Base-by-base conservation (phyloP, 2,113 vertebrate species). In the Phyllostomus discolor region DNA sequence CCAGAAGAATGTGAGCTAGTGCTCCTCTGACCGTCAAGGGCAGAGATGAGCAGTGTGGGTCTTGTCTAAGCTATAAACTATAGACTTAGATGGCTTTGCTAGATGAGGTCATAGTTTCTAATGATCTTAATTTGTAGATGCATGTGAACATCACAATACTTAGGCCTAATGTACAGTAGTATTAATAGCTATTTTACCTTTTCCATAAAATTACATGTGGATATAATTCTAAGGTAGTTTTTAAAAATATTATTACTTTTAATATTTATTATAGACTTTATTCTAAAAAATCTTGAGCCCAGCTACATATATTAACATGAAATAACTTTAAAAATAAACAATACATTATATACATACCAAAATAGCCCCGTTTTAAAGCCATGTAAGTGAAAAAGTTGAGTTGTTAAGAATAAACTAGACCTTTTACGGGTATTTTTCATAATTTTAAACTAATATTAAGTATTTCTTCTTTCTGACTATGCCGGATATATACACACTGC, bases 261-360 rank as follows among this genome's bases (percentile, higher is more conserved):
- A 83, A 89, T 95, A 82, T 90, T 92, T 72, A 79, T 90, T 80
- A 90, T 28, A 79, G 81, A 94, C 19, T 19, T 88, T 84, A 95
- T 96, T 70, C 88, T 90, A 76, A 95, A 98, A 97, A 97, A 88
- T 64, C 35, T 78, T 96, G 86, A 54, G 10, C 92, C 64, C 86
- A 94, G 48, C 78, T 96, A 82, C 10, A 67, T 94, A 81, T 96
- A 95, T 92, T 91, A 94, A 95, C 54, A 88, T 88, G 94, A 88
- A 95, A 90, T 96, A 97, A 97, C 67, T 96, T 97, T n/a, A 82
- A 97, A 97, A 97, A 95, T 93, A 93, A 96, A 95, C 62, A 85
- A 72, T 54, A 94, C 48, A 48, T 91, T 75, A 82, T 92, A 81
- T 94, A 82, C 81, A 87, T 96, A 94, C 83, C 86, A 97, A 97